Conservation (phyloP, 2,888 invertebrate genomes). For the Folsomia manolachei region DNA sequence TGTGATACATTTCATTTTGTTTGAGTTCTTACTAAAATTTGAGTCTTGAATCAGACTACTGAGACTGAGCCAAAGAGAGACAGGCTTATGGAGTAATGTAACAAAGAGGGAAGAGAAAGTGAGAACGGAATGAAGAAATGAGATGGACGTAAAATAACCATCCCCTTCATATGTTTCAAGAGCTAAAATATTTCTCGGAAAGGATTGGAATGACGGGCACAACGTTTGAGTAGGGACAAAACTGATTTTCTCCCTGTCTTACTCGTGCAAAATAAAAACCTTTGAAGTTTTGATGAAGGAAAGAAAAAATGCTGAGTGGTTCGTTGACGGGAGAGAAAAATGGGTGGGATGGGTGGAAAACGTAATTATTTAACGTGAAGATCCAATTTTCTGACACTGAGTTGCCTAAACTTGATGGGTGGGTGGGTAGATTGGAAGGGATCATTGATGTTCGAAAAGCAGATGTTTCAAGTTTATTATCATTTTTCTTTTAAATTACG, state of each 20-base stretch:
- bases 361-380: not conserved
- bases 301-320: not conserved
- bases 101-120: not conserved
- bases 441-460: too few relatives aligned
- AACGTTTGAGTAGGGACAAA: not conserved
- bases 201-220: not conserved
- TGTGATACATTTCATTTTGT: constrained; percentile 4
- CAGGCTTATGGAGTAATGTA: not conserved
- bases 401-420: not conserved
- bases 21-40: not conserved
- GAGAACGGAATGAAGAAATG: not conserved
- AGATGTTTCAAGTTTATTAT: too few relatives aligned
- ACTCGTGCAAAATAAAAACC: not conserved
- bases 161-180: too few relatives aligned
- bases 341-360: not conserved
- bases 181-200: too few relatives aligned
- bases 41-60: not conserved
- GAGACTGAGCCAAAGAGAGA: not conserved
- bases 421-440: too few relatives aligned
- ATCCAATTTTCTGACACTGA: not conserved
- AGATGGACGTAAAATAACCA: not conserved
- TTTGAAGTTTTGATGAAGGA: not conserved
- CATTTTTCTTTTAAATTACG: too few relatives aligned
- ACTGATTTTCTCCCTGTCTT: not conserved
- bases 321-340: not conserved